These are phyloP conservation scores for Vidua macroura DNA, from an alignment of 2,113 vertebrate species.

Conservation along the genomic window DNA sequence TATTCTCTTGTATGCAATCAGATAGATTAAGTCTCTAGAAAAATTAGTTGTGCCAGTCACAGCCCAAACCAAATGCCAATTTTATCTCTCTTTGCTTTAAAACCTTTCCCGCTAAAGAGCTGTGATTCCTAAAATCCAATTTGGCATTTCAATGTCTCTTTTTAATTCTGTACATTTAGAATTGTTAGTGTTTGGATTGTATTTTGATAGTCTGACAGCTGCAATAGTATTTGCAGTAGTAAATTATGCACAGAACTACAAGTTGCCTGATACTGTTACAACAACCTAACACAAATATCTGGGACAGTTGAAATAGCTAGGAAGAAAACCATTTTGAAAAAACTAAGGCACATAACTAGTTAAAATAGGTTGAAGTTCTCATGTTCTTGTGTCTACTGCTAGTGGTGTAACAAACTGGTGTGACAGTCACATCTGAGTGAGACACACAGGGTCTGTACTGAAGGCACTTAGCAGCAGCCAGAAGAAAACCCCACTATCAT, in stretches of 20 bases:
- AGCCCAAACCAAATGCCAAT: neutral
- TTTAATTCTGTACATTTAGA: neutral
- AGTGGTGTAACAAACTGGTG: neutral
- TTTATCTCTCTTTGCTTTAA: neutral
- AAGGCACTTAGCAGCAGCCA: neutral
- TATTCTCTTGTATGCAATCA: neutral
- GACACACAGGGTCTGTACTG: too few species aligned
- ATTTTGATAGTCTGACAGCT: neutral
- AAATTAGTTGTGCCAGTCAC: neutral
- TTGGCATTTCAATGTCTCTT: neutral
- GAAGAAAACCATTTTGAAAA: neutral
- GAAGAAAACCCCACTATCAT: neutral
- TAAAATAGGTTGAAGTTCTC: neutral
- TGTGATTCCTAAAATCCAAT: neutral
- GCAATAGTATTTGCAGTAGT: neutral
- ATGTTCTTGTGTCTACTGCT: neutral
- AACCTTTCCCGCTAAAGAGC: neutral
- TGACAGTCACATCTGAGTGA: accelerated
- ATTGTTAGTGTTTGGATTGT: neutral
- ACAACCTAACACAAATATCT: neutral
- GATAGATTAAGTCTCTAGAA: neutral
- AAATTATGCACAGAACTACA: neutral
- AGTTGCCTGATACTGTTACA: neutral
- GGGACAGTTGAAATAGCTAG: neutral
- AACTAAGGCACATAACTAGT: neutral